Evolutionary conservation across 2,113 vertebrate genomes (phyloP).

Genomic region (Tetrax tetrax): DNA sequence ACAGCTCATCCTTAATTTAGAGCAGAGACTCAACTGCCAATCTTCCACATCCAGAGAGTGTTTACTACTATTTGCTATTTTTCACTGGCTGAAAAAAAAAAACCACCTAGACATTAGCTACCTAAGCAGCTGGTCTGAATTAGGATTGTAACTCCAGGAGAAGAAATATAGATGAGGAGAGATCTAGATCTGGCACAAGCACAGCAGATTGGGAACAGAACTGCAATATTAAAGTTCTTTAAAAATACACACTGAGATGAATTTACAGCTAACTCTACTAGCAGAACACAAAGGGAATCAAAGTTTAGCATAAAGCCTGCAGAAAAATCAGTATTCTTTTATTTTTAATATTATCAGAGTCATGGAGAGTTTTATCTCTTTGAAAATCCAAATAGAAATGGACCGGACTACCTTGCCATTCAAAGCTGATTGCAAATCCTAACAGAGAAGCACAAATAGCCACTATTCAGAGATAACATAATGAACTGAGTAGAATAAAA

Average conservation of each 20-base stretch:
- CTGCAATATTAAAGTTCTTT: neutral
- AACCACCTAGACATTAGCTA: neutral
- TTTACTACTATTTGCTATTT: neutral
- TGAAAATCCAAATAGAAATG: neutral
- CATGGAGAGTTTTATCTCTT: neutral
- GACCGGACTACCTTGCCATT: neutral
- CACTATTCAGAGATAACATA: neutral
- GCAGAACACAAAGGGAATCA: neutral
- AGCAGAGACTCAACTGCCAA: neutral
- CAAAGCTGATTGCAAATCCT: neutral
- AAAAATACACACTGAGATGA: neutral
- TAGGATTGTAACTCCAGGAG: neutral
- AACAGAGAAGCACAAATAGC: neutral
- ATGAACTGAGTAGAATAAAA: neutral
- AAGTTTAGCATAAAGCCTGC: neutral
- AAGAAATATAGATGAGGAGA: neutral
- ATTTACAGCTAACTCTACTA: neutral
- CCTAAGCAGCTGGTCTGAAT: conserved; percentile 16
- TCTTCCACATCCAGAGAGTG: neutral
- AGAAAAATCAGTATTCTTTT: neutral
- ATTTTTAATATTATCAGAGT: neutral
- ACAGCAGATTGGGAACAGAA: neutral
- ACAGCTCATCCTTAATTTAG: conserved; percentile 6
- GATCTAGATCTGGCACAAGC: neutral
- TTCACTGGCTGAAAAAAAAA: neutral